A percentile compares a stretch with the other conserved stretches of the same genome.
Conservation (phyloP, 2,888 invertebrate genomes). For the Papilio gigon region DNA sequence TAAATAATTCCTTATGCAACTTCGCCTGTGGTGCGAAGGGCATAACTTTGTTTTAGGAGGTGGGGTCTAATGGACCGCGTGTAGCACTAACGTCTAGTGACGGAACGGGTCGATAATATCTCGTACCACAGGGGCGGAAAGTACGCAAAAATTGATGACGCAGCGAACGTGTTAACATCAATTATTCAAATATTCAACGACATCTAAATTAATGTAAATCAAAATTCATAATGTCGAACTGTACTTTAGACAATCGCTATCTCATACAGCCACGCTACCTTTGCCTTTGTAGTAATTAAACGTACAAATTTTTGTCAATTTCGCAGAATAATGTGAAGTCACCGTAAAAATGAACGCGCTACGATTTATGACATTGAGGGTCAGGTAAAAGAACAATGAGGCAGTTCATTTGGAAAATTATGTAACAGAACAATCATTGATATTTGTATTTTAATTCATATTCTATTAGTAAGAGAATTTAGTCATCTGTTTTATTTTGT, state of each 20-base stretch:
- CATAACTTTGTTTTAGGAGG: too few species aligned
- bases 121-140: too few species aligned
- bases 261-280: slow-evolving; percentile 47
- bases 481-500: too few species aligned
- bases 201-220: slow-evolving; percentile 21
- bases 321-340: slow-evolving; percentile 55
- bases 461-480: too few species aligned
- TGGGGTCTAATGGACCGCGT: too few species aligned
- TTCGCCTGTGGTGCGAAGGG: too few species aligned
- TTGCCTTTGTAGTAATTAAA: slow-evolving; percentile 49
- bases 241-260: slow-evolving; percentile 42
- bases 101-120: too few species aligned
- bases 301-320: slow-evolving; percentile 52
- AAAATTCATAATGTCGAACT: not conserved
- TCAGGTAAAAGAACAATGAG: slow-evolving; percentile 35
- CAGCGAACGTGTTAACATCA: slow-evolving; percentile 50
- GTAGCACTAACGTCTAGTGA: too few species aligned
- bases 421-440: not conserved
- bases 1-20: too few species aligned
- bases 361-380: slow-evolving; percentile 62
- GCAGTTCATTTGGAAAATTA: slow-evolving; percentile 7
- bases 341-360: slow-evolving; percentile 55
- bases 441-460: too few species aligned
- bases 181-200: slow-evolving; percentile 15
- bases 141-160: too few species aligned